Evolutionary conservation across 2,113 vertebrate species (phyloP).

Genomic region (Sinosuthora webbiana): DNA sequence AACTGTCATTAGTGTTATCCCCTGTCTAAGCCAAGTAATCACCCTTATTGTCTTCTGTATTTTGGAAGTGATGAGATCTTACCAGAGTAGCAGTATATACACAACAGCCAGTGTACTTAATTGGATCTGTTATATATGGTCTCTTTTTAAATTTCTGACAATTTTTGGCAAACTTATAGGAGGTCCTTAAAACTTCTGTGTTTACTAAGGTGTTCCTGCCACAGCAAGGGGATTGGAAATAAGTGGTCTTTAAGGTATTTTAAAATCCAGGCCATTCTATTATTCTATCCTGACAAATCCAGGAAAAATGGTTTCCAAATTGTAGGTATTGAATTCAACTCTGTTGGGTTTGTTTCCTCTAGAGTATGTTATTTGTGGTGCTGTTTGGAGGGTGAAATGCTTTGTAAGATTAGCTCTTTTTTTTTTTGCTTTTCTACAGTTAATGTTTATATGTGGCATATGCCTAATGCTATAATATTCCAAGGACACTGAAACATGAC

Average conservation of each 20-base stretch:
- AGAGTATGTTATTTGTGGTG: background rate
- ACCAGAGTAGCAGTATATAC: background rate
- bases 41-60: background rate
- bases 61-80: background rate
- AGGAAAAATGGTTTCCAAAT: background rate
- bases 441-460: background rate
- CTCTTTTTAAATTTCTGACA: background rate
- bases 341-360: background rate
- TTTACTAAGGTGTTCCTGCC: background rate
- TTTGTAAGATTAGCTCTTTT: background rate
- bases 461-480: background rate
- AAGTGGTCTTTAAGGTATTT: background rate
- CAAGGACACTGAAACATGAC: background rate
- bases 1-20: background rate
- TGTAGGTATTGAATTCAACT: background rate
- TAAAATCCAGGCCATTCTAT: background rate
- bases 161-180: background rate
- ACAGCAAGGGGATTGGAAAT: background rate
- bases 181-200: background rate
- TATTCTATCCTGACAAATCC: background rate
- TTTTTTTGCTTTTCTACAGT: background rate
- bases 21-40: background rate
- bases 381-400: background rate
- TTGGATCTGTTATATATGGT: background rate
- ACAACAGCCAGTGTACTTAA: background rate